Evolutionary conservation across 2,797 vertebrate genomes (phyloP).

Genomic region (Valencia hispanica): DNA sequence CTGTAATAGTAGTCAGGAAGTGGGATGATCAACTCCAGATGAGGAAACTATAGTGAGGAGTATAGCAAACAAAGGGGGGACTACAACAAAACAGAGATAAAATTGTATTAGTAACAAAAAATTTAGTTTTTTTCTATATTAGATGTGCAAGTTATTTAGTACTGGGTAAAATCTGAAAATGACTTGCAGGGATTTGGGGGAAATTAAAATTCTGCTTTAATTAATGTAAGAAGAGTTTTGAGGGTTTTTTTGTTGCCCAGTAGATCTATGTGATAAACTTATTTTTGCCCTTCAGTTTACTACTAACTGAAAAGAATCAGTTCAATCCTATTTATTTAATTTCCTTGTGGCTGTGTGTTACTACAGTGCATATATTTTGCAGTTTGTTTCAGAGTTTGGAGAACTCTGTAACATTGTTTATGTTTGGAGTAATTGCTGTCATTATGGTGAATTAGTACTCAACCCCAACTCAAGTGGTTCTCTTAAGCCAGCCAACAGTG

Average conservation of each 20-base stretch:
- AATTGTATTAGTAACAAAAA: neutral
- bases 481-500: constrained; percentile 54
- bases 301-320: constrained; percentile 40
- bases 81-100: neutral
- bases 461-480: constrained; percentile 72
- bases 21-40: constrained; percentile 94
- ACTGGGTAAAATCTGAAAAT: neutral
- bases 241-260: constrained; percentile 14
- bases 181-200: neutral
- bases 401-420: constrained; percentile 76
- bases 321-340: constrained; percentile 57
- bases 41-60: constrained; percentile 58
- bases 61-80: constrained; percentile 13
- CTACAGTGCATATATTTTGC: constrained; percentile 48
- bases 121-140: neutral
- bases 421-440: constrained; percentile 77
- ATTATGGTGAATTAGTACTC: constrained; percentile 79
- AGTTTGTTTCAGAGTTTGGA: constrained; percentile 55
- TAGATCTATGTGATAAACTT: constrained; percentile 2
- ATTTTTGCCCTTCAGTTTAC: constrained; percentile 28
- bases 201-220: constrained; percentile 17
- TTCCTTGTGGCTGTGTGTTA: constrained; percentile 54
- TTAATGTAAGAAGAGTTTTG: neutral
- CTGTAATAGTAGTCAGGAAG: constrained; percentile 92
- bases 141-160: neutral